phyloP scores from a whole-genome alignment of 2,888 invertebrate species.

The Callyntrura sp. region DNA sequence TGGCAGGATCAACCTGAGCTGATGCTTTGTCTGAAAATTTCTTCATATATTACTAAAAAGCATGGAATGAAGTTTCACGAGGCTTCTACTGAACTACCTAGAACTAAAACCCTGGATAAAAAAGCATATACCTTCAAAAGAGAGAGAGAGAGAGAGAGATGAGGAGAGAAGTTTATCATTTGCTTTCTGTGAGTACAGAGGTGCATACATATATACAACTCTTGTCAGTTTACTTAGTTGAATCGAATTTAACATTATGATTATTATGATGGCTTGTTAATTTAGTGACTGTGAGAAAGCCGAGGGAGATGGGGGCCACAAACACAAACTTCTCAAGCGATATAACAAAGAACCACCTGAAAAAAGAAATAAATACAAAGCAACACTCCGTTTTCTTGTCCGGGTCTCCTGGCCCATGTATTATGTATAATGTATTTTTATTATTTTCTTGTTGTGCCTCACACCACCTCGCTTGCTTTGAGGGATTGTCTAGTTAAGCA shows the following conservation, averaged over 20 bases:
- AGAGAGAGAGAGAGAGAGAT: background rate
- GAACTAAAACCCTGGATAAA: background rate
- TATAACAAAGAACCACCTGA: slow-evolving; percentile 49
- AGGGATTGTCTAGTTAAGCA: slow-evolving; percentile 37
- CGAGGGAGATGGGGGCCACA: slow-evolving; percentile 61
- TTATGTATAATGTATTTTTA: slow-evolving; percentile 43
- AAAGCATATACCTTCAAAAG: no score
- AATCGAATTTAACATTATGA: slow-evolving; percentile 71
- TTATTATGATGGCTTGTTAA: slow-evolving; percentile 76
- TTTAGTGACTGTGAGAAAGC: slow-evolving; percentile 64
- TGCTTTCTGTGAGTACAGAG: slow-evolving; percentile 4
- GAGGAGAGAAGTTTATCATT: slow-evolving; percentile 26
- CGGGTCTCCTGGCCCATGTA: slow-evolving; percentile 34
- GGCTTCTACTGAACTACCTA: background rate
- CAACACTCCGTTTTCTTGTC: background rate
- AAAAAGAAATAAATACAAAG: slow-evolving; percentile 49
- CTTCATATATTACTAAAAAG: no score
- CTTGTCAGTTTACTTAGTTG: slow-evolving; percentile 46
- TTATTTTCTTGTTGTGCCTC: background rate
- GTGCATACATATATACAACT: no score
- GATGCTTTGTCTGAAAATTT: slow-evolving; percentile 3
- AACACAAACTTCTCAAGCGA: slow-evolving; percentile 25
- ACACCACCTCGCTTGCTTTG: background rate
- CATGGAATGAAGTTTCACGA: slow-evolving; percentile 58
- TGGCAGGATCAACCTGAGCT: background rate